phyloP scores from a whole-genome alignment of 2,797 vertebrate species.

The Chelon labrosus region DNA sequence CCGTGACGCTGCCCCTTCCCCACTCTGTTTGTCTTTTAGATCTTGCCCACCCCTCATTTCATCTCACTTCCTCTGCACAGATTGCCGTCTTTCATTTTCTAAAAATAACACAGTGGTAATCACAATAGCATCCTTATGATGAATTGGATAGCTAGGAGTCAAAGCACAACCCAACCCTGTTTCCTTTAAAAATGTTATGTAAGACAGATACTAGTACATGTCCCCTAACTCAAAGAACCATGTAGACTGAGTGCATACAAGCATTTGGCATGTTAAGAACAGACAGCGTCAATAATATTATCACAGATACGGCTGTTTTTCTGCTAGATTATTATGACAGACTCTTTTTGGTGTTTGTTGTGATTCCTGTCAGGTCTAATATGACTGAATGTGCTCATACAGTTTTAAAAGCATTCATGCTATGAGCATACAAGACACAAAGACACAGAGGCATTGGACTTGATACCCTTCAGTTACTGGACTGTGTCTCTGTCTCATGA shows the following conservation, averaged over 20 bases:
- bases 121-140: slow-evolving; percentile 59
- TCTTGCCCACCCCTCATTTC: slow-evolving; percentile 68
- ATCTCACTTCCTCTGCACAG: slow-evolving; percentile 79
- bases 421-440: neutral
- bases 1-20: slow-evolving; percentile 56
- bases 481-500: neutral
- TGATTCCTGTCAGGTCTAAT: neutral
- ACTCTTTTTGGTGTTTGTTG: neutral
- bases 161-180: neutral
- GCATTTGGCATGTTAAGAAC: neutral
- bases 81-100: slow-evolving; percentile 69
- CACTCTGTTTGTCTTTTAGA: slow-evolving; percentile 70
- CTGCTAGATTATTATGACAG: neutral
- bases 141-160: slow-evolving; percentile 40
- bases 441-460: neutral
- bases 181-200: neutral
- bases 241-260: neutral
- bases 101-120: slow-evolving; percentile 80
- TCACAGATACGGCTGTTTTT: neutral
- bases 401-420: neutral
- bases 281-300: neutral
- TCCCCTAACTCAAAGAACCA: neutral
- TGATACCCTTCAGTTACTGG: neutral
- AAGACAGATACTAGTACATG: neutral
- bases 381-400: neutral